Evolutionary conservation across 2,888 invertebrate genomes (phyloP).

Genomic region (Phortica okadai): DNA sequence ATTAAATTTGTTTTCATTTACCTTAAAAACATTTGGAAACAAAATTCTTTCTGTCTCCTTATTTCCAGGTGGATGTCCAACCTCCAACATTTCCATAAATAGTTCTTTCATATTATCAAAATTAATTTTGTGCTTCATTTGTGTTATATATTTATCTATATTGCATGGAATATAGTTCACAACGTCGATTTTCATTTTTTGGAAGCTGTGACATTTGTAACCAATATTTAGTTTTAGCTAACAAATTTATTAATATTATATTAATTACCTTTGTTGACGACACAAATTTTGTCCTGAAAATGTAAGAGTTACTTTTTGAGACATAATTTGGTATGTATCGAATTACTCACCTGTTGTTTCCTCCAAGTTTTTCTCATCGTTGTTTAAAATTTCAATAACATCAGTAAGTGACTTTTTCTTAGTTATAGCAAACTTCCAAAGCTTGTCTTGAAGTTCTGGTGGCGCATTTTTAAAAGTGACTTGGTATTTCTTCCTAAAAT

Average conservation of each 20-base stretch:
- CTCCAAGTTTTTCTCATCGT: not conserved
- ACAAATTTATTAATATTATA: not conserved
- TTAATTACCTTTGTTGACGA: no score
- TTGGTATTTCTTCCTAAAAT: not conserved
- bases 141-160: constrained; percentile 34
- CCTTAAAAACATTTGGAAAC: constrained; percentile 40
- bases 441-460: not conserved
- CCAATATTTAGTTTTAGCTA: not conserved
- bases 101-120: no score
- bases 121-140: not conserved
- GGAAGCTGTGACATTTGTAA: constrained; percentile 24
- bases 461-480: not conserved
- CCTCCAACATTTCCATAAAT: no score
- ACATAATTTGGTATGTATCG: no score
- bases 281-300: no score
- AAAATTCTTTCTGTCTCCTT: constrained; percentile 23
- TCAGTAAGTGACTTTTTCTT: not conserved
- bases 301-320: no score
- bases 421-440: not conserved
- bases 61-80: not conserved
- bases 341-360: not conserved
- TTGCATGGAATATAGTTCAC: constrained; percentile 40
- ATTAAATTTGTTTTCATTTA: constrained; percentile 31
- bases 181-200: constrained; percentile 35
- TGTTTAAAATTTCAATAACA: not conserved